Conservation (phyloP, 2,113 vertebrate genomes). For the Pleuronectes platessa region DNA sequence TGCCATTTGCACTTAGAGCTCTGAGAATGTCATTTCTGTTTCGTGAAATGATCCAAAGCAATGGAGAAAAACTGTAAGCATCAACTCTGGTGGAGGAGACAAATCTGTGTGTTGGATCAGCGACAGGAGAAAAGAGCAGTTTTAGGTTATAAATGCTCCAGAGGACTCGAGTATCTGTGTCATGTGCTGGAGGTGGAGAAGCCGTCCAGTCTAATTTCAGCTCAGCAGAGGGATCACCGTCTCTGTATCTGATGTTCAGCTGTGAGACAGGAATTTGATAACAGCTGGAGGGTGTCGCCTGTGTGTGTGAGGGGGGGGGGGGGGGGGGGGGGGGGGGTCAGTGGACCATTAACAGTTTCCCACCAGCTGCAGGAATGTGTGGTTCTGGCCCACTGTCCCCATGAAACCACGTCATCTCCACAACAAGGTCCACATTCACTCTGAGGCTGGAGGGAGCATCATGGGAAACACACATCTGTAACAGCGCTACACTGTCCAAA, state of each 20-base stretch:
- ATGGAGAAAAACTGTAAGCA: too few species aligned
- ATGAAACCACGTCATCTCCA: neutral
- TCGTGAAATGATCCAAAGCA: too few species aligned
- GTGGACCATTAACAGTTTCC: neutral
- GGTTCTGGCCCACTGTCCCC: neutral
- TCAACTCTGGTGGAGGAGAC: neutral
- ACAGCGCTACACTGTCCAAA: neutral
- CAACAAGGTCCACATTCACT: slow-evolving; percentile 13
- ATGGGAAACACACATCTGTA: slow-evolving; percentile 11
- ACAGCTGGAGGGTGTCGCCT: neutral
- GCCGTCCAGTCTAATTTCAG: slow-evolving; percentile 19
- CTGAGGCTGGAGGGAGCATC: slow-evolving; percentile 27
- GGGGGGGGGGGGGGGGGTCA: neutral
- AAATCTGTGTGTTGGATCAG: slow-evolving; percentile 33
- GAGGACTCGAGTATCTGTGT: slow-evolving; percentile 48
- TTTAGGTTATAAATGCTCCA: slow-evolving; percentile 46
- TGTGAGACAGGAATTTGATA: slow-evolving; percentile 39
- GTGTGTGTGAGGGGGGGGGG: neutral
- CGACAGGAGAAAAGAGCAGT: slow-evolving; percentile 41
- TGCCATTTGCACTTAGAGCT: too few species aligned
- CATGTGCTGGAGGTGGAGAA: slow-evolving; percentile 12
- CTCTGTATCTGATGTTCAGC: slow-evolving; percentile 29
- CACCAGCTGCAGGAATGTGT: neutral
- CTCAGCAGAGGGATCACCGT: slow-evolving; percentile 14
- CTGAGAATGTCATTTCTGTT: too few species aligned